phyloP scores from a whole-genome alignment of 1,140 invertebrate species.

The Zophobas atratus region DNA sequence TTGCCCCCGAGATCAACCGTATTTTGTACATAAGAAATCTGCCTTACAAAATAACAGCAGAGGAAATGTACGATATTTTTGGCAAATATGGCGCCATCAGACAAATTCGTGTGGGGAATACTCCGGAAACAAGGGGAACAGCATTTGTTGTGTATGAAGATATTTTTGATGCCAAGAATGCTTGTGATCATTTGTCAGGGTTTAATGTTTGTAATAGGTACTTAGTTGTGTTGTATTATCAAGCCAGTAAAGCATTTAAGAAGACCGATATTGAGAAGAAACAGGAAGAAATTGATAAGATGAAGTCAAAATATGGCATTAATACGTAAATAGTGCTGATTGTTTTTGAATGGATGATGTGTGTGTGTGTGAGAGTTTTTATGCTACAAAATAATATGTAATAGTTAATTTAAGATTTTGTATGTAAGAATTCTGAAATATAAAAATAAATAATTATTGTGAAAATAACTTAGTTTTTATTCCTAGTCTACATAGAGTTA shows the following conservation, averaged over 20 bases:
- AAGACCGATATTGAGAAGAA: constrained; percentile 97
- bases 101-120: constrained; percentile 99
- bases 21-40: constrained; percentile 98
- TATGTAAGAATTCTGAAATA: too few relatives aligned
- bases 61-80: constrained; percentile 99
- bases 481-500: too few relatives aligned
- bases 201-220: constrained; percentile 99
- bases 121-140: constrained; percentile 97
- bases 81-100: constrained; percentile 99
- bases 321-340: constrained; percentile 62
- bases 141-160: constrained; percentile 99
- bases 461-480: too few relatives aligned
- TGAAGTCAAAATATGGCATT: constrained; percentile 94
- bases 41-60: constrained; percentile 99
- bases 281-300: constrained; percentile 95
- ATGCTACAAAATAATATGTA: too few relatives aligned
- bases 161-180: constrained; percentile 99
- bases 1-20: constrained; percentile 98
- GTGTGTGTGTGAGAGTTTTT: too few relatives aligned
- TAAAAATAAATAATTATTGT: too few relatives aligned
- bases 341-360: not conserved
- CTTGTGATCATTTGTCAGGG: constrained; percentile 98
- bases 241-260: constrained; percentile 96
- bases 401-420: too few relatives aligned
- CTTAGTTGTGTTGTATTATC: constrained; percentile 97